Evolutionary conservation across 1,140 invertebrate genomes (phyloP), one percentile per base, ranked within the genome.

Genomic region (Drosophila athabasca): DNA sequence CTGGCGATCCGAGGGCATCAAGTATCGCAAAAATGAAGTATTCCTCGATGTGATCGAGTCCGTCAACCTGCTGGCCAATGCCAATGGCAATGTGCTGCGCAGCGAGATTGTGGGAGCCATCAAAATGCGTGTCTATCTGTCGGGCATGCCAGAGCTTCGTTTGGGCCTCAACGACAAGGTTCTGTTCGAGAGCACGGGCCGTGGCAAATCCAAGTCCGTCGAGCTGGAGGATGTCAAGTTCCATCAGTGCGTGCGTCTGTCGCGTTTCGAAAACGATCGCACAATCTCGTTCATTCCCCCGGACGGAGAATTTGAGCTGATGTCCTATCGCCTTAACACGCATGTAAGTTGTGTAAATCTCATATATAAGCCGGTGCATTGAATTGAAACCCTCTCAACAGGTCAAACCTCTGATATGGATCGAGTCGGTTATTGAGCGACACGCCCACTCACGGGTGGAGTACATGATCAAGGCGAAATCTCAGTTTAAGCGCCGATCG

Each of bases 11-110:
- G 99, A 99, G 92, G 98, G 98, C 2, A 98, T 99, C 51, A 99
- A 99, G 90, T 99, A 99, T 92, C 94, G 99, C 49, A 99, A 99
- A 92, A 99, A 99, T 93, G 99, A 99, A 94, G 99, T 99, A 1
- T 99, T 99, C 90, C 94, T 99, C 0, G 99, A 99, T 94, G 99
- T 99, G 2, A 99, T 99, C 76, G 99, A 99, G 92, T 99, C 98
- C 8, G 98, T 99, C 1, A 99, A 99, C 93, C 93, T 99, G 54
- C 92, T 99, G 90, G 98, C 98, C 0, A 99, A 99, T 93, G 97
- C 98, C 0, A 99, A 98, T 93, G 99, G 98, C 1, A 99, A 99
- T 93, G 98, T 99, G 2, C 92, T 99, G 13, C 95, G 98, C 49
- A 99, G 98, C 93, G 99, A 99, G 93, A 99, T 99, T 76, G 98